Evolutionary conservation across 2,888 invertebrate genomes (phyloP), one percentile per base, ranked within the genome.

Genomic region (Cyaniris semiargus): DNA sequence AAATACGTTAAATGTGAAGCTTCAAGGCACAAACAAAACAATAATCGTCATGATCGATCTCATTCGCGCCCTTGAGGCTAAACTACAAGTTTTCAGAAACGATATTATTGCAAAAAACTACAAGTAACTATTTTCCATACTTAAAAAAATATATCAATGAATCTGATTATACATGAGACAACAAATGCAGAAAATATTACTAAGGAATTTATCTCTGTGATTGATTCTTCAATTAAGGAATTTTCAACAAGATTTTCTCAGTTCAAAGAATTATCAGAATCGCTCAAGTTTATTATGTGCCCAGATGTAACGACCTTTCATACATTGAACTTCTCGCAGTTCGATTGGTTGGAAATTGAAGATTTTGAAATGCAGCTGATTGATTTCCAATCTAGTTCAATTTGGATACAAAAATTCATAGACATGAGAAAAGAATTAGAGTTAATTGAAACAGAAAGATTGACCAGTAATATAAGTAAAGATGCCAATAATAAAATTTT

Each of bases 11-110:
- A 81, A 81, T 75, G 76, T 81, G 75, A 81, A 81, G 80, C 81
- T 81, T 82, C 81, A 81, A 82, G 80, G 81, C 48, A 80, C 80
- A 81, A 81, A 81, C 72, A 81, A 82, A 82, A 81, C 80, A 81
- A 81, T 81, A 76, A 80, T 81, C 56, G 56, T 18, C 56, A 56
- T 56, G 56, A 56, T 56, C 15, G 56, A 56, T 56, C 56, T 56
- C 56, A 18, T 56, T 56, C 15, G 56, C 79, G 81, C 82, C 79
- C 81, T 82, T 81, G 83, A 82, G 80, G 82, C 81, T 75, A 83
- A 83, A 78, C 38, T 78, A 44, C 44, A 71, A 74, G 60, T 70
- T 78, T 80, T 79, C 71, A 81, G 76, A 48, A 81, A 81, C 78
- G 77, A 79, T 81, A 79, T 80, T 80, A 76, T 78, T 71, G 77